Conservation (phyloP, 1,140 invertebrate species). For the Meteorus sp. region DNA sequence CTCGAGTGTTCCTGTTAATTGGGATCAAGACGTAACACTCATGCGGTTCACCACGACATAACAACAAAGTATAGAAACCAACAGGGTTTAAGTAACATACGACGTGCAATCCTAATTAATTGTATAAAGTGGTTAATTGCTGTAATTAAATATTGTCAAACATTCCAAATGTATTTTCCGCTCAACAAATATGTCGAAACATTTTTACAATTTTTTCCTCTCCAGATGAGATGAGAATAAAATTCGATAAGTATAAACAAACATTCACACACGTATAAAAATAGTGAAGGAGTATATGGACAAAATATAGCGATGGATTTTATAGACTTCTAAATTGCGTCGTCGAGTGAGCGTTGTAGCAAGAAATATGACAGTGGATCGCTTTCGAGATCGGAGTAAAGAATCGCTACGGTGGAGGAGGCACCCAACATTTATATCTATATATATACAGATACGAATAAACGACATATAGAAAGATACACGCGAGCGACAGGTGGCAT, state of each 20-base stretch:
- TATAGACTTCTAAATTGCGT: conserved; percentile 41
- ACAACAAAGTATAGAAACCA: conserved; percentile 18
- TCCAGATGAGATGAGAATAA: not conserved
- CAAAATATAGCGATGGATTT: conserved; percentile 20
- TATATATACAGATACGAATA: conserved; percentile 10
- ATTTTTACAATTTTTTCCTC: not conserved
- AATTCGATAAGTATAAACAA: too few relatives aligned
- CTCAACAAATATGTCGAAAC: not conserved
- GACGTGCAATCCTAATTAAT: conserved; percentile 51
- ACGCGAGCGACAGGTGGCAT: conserved; percentile 42
- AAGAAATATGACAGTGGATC: conserved; percentile 47
- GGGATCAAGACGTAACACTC: conserved; percentile 42
- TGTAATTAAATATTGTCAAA: conserved; percentile 47
- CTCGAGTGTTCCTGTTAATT: conserved; percentile 32
- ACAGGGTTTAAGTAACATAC: conserved; percentile 43
- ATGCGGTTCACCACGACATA: not conserved
- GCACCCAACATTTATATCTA: not conserved
- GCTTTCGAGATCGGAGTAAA: conserved; percentile 44
- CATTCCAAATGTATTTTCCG: conserved; percentile 22
- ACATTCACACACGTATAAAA: too few relatives aligned
- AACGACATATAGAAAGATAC: conserved; percentile 10
- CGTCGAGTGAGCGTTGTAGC: conserved; percentile 29
- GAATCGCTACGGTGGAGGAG: conserved; percentile 25
- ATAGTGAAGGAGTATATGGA: too few relatives aligned
- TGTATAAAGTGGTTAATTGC: conserved; percentile 43